These are phyloP conservation scores for Heliconius eleuchia DNA, from an alignment of 1,140 invertebrate genomes.

Conservation along the genomic window DNA sequence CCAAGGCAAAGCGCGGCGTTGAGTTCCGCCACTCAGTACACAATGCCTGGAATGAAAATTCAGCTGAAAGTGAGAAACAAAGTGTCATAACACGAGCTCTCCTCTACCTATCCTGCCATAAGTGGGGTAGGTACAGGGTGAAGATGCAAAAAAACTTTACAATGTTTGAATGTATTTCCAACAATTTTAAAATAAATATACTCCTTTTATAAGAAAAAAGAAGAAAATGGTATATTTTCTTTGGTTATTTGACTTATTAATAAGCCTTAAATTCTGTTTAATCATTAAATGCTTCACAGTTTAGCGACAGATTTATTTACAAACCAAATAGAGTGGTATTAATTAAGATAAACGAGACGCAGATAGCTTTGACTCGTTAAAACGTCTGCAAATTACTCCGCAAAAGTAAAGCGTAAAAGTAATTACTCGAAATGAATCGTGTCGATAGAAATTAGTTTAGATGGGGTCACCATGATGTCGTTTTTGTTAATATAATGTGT, in stretches of 20 bases:
- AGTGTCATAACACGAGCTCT: no score
- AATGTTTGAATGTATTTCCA: no score
- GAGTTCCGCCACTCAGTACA: no score
- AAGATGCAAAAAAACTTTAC: background rate
- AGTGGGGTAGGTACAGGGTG: no score
- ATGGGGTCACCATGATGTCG: slow-evolving; percentile 42
- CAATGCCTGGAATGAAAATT: no score
- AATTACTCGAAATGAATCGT: slow-evolving; percentile 64
- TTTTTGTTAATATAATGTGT: background rate
- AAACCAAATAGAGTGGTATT: slow-evolving; percentile 37
- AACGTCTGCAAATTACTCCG: slow-evolving; percentile 56
- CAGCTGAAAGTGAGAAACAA: no score
- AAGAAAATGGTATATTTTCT: no score
- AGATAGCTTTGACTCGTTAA: slow-evolving; percentile 55
- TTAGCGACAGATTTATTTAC: slow-evolving; percentile 16
- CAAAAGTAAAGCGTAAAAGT: slow-evolving; percentile 58
- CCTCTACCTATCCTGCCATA: no score
- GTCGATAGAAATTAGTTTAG: slow-evolving; percentile 57
- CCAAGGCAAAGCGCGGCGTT: no score
- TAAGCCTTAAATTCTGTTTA: background rate
- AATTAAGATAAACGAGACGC: slow-evolving; percentile 54
- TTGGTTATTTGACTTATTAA: no score
- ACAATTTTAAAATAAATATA: no score
- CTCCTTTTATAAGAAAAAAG: no score
- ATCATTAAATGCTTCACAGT: background rate